phyloP scores from a whole-genome alignment of 1,140 invertebrate genomes.

The Pseudomyrmex pallidus region DNA sequence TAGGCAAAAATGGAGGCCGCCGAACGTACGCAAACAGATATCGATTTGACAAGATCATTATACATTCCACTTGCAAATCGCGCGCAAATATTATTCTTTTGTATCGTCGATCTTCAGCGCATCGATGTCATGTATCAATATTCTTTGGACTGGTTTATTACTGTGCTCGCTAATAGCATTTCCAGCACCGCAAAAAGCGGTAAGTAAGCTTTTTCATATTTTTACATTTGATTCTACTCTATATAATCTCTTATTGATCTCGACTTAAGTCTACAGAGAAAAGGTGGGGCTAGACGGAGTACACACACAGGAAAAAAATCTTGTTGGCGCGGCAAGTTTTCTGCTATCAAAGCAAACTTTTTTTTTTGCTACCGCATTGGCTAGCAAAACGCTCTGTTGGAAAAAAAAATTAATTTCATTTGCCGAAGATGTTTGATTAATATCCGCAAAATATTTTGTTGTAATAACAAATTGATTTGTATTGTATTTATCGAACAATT shows the following conservation, averaged over 20 bases:
- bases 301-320: too few relatives aligned
- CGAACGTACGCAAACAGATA: slow-evolving; percentile 88
- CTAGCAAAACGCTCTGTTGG: too few relatives aligned
- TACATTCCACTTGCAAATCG: slow-evolving; percentile 90
- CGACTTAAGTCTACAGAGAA: not conserved
- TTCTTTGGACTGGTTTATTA: slow-evolving; percentile 91
- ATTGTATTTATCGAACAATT: too few relatives aligned
- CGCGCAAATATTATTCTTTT: slow-evolving; percentile 91
- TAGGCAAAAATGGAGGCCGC: slow-evolving; percentile 87
- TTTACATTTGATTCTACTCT: not conserved
- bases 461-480: too few relatives aligned
- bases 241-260: slow-evolving; percentile 10
- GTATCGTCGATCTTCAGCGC: slow-evolving; percentile 89
- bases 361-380: too few relatives aligned
- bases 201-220: slow-evolving; percentile 62
- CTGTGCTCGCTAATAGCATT: slow-evolving; percentile 89
- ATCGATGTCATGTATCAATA: slow-evolving; percentile 93
- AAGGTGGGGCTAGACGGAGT: too few relatives aligned
- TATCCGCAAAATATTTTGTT: too few relatives aligned
- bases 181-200: slow-evolving; percentile 87
- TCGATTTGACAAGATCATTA: slow-evolving; percentile 88
- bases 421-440: too few relatives aligned
- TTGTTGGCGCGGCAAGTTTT: too few relatives aligned
- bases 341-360: too few relatives aligned
- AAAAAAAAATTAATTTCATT: too few relatives aligned